A percentile compares a stretch with the other conserved stretches of the same genome.
These are phyloP conservation scores for Pycnomerus fuliginosus DNA, from an alignment of 2,888 invertebrate genomes.

Conservation along the genomic window DNA sequence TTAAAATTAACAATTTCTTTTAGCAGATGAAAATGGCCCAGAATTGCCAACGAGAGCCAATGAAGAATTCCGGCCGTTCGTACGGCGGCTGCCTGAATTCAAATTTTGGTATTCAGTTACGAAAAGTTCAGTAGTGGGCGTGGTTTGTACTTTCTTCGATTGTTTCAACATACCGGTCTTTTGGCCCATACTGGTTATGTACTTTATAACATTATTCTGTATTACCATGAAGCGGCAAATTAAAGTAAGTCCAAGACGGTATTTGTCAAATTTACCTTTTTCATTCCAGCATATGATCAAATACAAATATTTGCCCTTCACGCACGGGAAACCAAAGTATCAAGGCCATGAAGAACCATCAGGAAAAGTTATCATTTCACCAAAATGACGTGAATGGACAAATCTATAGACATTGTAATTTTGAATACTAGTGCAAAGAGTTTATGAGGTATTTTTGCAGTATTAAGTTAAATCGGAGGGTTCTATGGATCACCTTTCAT, in stretches of 20 bases:
- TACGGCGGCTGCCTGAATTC: constrained; percentile 95
- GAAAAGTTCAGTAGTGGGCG: constrained; percentile 88
- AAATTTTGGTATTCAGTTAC: constrained; percentile 99
- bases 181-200: constrained; percentile 99
- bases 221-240: constrained; percentile 99
- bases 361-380: constrained; percentile 40
- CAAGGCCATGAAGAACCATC: constrained; percentile 61
- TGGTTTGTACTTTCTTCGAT: constrained; percentile 94
- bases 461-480: too few species aligned
- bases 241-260: constrained; percentile 66
- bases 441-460: too few species aligned
- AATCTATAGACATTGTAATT: constrained; percentile 16
- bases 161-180: constrained; percentile 99
- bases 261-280: constrained; percentile 25
- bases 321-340: constrained; percentile 96
- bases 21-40: constrained; percentile 81
- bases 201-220: constrained; percentile 97
- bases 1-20: constrained; percentile 8
- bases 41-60: constrained; percentile 91
- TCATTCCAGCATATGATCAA: constrained; percentile 96
- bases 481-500: too few species aligned
- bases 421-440: too few species aligned
- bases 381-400: constrained; percentile 35
- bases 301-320: constrained; percentile 98
- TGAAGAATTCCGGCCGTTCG: constrained; percentile 99